Base-by-base conservation (phyloP, 2,797 vertebrate species). In the Oreonectes daqikongensis region DNA sequence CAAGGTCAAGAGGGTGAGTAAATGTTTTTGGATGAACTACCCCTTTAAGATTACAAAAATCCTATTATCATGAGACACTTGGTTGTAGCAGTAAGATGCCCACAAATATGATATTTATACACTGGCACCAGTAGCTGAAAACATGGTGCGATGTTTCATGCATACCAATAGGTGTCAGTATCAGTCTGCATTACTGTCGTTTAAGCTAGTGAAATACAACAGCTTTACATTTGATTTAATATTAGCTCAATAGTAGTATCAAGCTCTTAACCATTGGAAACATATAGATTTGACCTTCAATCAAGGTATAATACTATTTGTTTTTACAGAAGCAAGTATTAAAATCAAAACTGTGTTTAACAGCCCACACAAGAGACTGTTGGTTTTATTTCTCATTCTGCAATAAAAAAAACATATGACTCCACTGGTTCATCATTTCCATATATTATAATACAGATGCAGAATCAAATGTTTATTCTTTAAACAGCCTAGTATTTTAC, bases 401-500 rank as follows among this genome's bases (percentile, higher is more conserved):
- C 83, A 90, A 92, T 90, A 93, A 92, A 93, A 72, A 68, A 84
- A 93, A 93, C 92, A 88, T 90, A 90, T 83, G 90, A 94, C 89
- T 93, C 90, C 86, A 89, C 86, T 85, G 88, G 86, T 88, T 92
- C 82, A 85, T 83, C 75, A 85, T 90, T 90, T 91, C 88, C 87
- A 92, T 94, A 93, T 93, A 92, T 93, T 93, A 94, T 92, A 93
- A 92, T 93, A 94, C 92, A 94, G 92, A 92, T 93, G 92, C 92
- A 93, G 92, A 93, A 88, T 93, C 92, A 89, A 93, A 93, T 91
- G 91, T 93, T 92, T 93, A 91, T 93, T 92, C 89, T 93, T 94
- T 93, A 90, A 94, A 94, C 92, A 93, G 90, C 90, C 93, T 94
- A 93, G 86, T 94, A 94, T 93, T 92, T 92, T 94, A 94, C 93